These are phyloP conservation scores for Sternotherus odoratus DNA, from an alignment of 2,797 vertebrate species.

Conservation along the genomic window DNA sequence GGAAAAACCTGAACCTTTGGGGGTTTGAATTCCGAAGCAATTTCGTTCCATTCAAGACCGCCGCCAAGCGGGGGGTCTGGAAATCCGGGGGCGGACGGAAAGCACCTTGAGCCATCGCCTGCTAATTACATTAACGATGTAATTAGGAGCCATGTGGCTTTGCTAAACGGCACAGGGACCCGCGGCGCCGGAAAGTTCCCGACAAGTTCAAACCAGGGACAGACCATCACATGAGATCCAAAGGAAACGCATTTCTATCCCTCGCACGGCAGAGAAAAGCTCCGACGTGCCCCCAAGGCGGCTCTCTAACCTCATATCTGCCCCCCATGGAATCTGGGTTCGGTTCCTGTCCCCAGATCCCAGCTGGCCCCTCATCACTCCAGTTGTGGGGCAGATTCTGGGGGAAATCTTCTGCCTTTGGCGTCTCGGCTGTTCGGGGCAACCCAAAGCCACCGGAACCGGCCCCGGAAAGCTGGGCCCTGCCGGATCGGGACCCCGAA, in stretches of 20 bases:
- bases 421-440: not conserved
- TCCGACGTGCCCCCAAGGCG: rapidly evolving
- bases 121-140: not conserved
- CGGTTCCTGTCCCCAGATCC: too few species aligned
- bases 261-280: too few species aligned
- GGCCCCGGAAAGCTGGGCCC: not conserved
- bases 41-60: not conserved
- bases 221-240: too few species aligned
- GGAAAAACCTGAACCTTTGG: not conserved
- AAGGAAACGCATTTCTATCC: too few species aligned
- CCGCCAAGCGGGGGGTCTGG: not conserved
- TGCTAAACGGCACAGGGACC: not conserved
- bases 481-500: not conserved
- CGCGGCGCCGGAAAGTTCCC: not conserved
- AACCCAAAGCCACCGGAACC: too few species aligned
- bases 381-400: not conserved
- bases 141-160: not conserved
- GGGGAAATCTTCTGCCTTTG: not conserved
- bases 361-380: not conserved
- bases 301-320: not conserved
- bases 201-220: not conserved
- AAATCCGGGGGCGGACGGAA: not conserved
- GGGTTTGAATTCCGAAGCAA: not conserved
- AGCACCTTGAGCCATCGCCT: not conserved
- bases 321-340: not conserved